Conservation (phyloP, 2,797 vertebrate genomes). For the Anabacerthia variegaticeps region DNA sequence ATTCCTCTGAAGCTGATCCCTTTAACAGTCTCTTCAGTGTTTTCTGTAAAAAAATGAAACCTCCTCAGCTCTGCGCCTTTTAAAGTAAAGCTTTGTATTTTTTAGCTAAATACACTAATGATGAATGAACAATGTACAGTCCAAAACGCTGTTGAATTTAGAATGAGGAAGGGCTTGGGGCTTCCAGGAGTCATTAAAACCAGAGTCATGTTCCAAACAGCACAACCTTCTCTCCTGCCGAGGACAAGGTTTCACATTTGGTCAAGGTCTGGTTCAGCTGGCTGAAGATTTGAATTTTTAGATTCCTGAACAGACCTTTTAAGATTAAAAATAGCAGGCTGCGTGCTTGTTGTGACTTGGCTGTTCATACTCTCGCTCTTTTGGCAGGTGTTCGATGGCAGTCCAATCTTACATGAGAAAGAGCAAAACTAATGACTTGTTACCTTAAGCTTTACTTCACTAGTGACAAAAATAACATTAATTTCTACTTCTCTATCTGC, state of each 20-base stretch:
- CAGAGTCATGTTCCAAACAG: not conserved
- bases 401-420: not conserved
- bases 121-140: conserved; percentile 1
- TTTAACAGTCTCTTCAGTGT: not conserved
- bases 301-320: not conserved
- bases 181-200: not conserved
- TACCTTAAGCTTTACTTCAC: not conserved
- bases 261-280: not conserved
- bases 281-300: not conserved
- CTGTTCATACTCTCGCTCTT: not conserved
- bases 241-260: not conserved
- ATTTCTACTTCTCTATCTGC: not conserved
- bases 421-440: not conserved
- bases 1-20: not conserved
- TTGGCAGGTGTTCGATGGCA: not conserved
- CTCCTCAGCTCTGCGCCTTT: not conserved
- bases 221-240: not conserved
- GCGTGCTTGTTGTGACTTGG: not conserved
- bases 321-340: not conserved
- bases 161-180: not conserved
- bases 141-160: not conserved
- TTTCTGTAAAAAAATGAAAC: not conserved
- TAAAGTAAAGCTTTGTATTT: not conserved
- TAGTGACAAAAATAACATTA: not conserved
- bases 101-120: not conserved